phyloP scores from a whole-genome alignment of 2,113 vertebrate species.

The Oreochromis spilurus region DNA sequence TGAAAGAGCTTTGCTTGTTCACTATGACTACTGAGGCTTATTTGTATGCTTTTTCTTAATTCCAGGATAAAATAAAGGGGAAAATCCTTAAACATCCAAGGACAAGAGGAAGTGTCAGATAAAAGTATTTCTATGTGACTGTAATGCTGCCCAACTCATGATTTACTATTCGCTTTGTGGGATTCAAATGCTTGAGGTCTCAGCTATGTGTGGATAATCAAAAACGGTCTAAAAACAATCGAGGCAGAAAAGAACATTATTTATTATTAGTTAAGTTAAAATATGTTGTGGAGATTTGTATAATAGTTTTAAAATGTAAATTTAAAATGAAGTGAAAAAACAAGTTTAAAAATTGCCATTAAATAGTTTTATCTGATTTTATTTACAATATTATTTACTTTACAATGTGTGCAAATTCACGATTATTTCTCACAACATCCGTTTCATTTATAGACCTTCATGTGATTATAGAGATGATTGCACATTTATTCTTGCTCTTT shows the following conservation, averaged over 20 bases:
- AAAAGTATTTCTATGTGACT: background rate
- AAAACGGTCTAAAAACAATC: background rate
- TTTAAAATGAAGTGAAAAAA: background rate
- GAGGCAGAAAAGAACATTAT: background rate
- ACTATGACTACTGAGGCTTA: background rate
- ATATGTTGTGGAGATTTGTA: background rate
- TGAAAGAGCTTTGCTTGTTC: background rate
- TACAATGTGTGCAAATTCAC: background rate
- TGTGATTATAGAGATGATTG: background rate
- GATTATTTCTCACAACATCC: background rate
- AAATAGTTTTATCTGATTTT: background rate
- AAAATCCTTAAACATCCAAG: background rate
- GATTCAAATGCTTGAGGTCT: background rate
- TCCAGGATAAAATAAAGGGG: background rate
- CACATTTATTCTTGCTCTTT: background rate
- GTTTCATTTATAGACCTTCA: background rate
- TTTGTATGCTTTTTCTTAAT: accelerated
- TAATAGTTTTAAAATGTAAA: background rate
- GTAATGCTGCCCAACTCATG: background rate
- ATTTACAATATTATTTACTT: background rate
- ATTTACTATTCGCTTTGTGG: background rate
- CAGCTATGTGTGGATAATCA: background rate
- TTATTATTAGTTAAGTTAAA: background rate
- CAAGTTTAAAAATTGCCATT: background rate
- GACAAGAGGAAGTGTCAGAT: background rate